Evolutionary conservation across 2,113 vertebrate genomes (phyloP).

Genomic region (Etheostoma cragini): DNA sequence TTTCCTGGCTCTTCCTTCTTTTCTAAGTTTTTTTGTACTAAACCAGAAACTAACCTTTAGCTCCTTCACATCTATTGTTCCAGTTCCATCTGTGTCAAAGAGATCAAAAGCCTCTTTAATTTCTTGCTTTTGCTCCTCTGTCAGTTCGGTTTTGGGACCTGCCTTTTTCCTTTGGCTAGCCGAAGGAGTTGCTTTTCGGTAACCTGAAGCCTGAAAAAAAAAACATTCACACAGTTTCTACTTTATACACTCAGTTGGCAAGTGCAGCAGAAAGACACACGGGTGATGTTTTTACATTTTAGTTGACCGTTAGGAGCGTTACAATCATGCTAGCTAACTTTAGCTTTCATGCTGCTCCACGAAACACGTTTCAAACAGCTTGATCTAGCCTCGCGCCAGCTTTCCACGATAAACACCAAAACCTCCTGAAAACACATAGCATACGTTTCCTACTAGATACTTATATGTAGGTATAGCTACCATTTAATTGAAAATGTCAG

Average conservation of each 20-base stretch:
- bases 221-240: neutral
- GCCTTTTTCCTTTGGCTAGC: constrained; percentile 84
- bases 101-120: constrained; percentile 95
- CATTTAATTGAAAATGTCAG: constrained; percentile 41
- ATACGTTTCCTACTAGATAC: neutral
- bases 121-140: constrained; percentile 93
- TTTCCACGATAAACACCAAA: neutral
- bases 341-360: constrained; percentile 21
- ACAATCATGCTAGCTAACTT: constrained; percentile 34
- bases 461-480: constrained; percentile 24
- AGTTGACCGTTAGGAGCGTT: neutral
- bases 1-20: too few relatives aligned
- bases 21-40: too few relatives aligned
- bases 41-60: constrained; percentile 85
- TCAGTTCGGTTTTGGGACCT: constrained; percentile 86
- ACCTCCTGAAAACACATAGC: neutral
- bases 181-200: constrained; percentile 78
- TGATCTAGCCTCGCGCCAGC: neutral
- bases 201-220: constrained; percentile 85
- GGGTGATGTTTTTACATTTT: neutral
- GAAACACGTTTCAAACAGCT: neutral
- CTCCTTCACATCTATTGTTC: constrained; percentile 93
- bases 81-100: constrained; percentile 92
- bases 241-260: neutral
- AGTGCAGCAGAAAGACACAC: neutral